These are phyloP conservation scores for Galendromus occidentalis DNA, from an alignment of 1,140 invertebrate species.

Conservation along the genomic window DNA sequence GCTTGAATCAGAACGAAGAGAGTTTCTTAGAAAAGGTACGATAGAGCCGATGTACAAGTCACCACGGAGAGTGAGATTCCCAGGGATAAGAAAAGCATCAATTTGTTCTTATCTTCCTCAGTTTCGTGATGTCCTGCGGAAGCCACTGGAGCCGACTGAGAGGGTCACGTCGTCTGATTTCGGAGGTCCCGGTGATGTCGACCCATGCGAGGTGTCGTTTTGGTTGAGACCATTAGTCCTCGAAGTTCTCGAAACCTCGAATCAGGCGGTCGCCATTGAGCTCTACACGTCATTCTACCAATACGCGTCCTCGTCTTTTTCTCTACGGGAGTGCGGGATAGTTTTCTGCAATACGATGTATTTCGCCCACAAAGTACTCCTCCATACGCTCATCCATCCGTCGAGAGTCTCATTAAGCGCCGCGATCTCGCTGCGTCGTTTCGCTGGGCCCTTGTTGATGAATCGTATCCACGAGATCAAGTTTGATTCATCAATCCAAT, in stretches of 20 bases:
- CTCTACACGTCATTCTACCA: neutral
- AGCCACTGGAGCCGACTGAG: slow-evolving; percentile 3
- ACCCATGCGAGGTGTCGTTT: neutral
- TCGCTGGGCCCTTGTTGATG: neutral
- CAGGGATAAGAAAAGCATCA: too few species aligned
- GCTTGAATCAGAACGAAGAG: too few species aligned
- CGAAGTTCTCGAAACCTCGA: neutral
- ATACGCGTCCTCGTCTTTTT: neutral
- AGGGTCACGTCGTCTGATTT: neutral
- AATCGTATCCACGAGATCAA: neutral
- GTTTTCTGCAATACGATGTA: neutral
- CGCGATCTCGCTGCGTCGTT: neutral
- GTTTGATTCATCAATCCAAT: neutral
- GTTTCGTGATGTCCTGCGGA: neutral
- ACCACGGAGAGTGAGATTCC: too few species aligned
- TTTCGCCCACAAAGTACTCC: slow-evolving; percentile 7
- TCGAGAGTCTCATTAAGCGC: neutral
- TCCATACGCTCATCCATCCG: neutral
- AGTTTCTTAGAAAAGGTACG: too few species aligned
- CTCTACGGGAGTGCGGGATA: neutral
- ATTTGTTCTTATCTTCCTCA: neutral
- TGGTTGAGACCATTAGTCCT: neutral
- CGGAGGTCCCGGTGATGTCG: neutral
- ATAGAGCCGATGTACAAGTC: too few species aligned
- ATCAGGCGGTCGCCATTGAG: neutral